A percentile compares a stretch with the other conserved stretches of the same genome.
Conservation (phyloP, 2,113 vertebrate genomes). For the Albula glossodonta region DNA sequence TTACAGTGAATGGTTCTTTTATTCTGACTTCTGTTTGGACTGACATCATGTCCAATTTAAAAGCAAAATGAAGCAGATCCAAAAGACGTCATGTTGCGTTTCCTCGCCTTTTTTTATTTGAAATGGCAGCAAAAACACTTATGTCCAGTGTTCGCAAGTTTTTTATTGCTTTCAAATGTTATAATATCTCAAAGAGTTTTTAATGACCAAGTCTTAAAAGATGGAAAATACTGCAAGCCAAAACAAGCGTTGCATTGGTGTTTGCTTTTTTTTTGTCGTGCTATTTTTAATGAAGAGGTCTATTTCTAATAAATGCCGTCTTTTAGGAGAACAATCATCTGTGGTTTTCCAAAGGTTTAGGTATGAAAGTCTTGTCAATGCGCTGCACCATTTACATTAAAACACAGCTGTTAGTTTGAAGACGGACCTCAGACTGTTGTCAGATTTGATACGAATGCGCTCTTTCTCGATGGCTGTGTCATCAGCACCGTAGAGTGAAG, state of each 20-base stretch:
- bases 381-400: background rate
- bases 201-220: conserved; percentile 41
- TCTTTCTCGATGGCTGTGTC: too few species aligned
- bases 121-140: conserved; percentile 30
- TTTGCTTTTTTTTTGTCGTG: background rate
- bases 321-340: background rate
- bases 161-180: conserved; percentile 49
- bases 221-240: conserved; percentile 39
- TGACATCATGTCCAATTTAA: conserved; percentile 34
- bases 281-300: too few species aligned
- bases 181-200: conserved; percentile 37
- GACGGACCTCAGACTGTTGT: too few species aligned
- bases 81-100: conserved; percentile 28
- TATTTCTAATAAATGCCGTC: background rate
- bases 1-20: conserved; percentile 11
- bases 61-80: conserved; percentile 22
- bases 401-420: too few species aligned
- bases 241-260: background rate
- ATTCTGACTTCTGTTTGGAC: conserved; percentile 20
- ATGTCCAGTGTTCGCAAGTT: conserved; percentile 40
- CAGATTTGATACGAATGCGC: too few species aligned
- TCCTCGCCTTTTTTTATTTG: conserved; percentile 39
- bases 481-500: too few species aligned
- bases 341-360: background rate
- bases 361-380: background rate